A percentile compares a stretch with the other conserved stretches of the same genome.
Conservation (phyloP, 2,888 invertebrate genomes). For the Tetramorium bicarinatum region DNA sequence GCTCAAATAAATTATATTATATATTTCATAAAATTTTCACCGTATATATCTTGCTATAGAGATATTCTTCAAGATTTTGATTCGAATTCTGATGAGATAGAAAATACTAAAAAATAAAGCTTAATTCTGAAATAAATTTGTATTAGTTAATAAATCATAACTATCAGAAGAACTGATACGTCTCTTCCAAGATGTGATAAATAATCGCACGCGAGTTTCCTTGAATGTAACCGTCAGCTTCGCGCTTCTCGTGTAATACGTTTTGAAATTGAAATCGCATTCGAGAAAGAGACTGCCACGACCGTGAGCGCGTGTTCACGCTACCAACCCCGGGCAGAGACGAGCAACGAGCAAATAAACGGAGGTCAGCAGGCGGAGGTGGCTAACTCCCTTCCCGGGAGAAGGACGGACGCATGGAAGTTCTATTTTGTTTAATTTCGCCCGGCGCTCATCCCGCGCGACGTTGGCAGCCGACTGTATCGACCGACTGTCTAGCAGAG, state of each 20-base stretch:
- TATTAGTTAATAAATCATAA: background rate
- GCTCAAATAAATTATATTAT: background rate
- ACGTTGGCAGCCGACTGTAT: slow-evolving; percentile 25
- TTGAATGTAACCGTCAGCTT: slow-evolving; percentile 26
- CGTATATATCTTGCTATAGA: background rate
- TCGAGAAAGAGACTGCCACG: slow-evolving; percentile 34
- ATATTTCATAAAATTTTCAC: background rate
- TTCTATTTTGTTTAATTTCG: slow-evolving; percentile 62
- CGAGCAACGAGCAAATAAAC: slow-evolving; percentile 56
- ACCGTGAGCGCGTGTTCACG: background rate
- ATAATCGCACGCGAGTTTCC: slow-evolving; percentile 13
- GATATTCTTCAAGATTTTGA: slow-evolving; percentile 1
- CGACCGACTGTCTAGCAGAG: slow-evolving; percentile 33
- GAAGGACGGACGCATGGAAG: slow-evolving; percentile 27
- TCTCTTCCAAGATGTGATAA: slow-evolving; percentile 18
- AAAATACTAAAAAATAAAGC: background rate
- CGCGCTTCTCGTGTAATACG: slow-evolving; percentile 35
- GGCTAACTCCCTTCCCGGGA: slow-evolving; percentile 10
- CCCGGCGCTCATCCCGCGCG: slow-evolving; percentile 3
- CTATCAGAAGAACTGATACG: background rate
- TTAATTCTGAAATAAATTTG: background rate
- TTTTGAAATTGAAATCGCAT: slow-evolving; percentile 52
- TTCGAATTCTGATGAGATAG: background rate
- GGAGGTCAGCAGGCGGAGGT: slow-evolving; percentile 43
- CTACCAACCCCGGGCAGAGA: slow-evolving; percentile 23